Conservation (phyloP, 2,888 invertebrate genomes). For the Hirtodrosophila histrioides region DNA sequence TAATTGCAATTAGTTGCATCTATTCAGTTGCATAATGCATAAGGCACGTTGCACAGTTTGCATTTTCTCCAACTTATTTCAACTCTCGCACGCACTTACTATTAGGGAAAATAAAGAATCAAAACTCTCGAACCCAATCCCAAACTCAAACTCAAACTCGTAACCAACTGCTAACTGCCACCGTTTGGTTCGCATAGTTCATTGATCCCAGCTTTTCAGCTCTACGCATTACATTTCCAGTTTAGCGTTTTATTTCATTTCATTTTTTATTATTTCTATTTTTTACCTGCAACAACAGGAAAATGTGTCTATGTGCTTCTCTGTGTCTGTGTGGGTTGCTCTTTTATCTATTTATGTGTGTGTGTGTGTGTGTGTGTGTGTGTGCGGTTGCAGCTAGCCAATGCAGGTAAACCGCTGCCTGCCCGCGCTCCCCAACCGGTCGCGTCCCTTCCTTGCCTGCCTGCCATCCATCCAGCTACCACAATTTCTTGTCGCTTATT, state of each 20-base stretch:
- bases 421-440: constrained; percentile 3
- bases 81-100: constrained; percentile 43
- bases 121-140: constrained; percentile 14
- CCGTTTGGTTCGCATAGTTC: constrained; percentile 57
- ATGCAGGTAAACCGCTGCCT: constrained; percentile 40
- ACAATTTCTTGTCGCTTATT: constrained; percentile 69
- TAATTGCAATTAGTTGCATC: constrained; percentile 73
- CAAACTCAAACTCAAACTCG: constrained; percentile 22
- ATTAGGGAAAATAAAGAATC: constrained; percentile 47
- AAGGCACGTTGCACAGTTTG: neutral
- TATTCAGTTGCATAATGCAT: constrained; percentile 69
- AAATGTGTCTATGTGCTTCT: constrained; percentile 63
- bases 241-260: constrained; percentile 72
- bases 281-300: constrained; percentile 75
- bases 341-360: constrained; percentile 1
- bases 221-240: constrained; percentile 76
- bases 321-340: constrained; percentile 15
- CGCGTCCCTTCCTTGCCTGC: constrained; percentile 5
- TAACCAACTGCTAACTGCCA: constrained; percentile 38
- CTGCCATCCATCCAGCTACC: constrained; percentile 42
- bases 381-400: constrained; percentile 43
- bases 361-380: constrained; percentile 20
- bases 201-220: constrained; percentile 72
- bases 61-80: constrained; percentile 44
- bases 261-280: constrained; percentile 32